Evolutionary conservation across 1,140 invertebrate species (phyloP).

Genomic region (Zaprionus lachaisei): DNA sequence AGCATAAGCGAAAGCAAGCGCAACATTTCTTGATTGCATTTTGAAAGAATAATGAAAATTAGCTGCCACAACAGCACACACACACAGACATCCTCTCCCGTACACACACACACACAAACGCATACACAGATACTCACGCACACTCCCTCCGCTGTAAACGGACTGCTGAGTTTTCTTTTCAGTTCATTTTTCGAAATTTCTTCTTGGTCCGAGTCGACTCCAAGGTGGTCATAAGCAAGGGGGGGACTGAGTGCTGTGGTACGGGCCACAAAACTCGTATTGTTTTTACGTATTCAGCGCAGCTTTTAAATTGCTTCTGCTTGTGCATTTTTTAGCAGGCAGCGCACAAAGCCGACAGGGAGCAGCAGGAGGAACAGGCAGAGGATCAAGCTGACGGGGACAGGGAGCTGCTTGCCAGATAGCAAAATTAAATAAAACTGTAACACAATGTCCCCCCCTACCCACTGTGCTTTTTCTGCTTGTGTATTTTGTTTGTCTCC

Average conservation of each 20-base stretch:
- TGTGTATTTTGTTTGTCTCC: slow-evolving; percentile 10
- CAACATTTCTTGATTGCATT: slow-evolving; percentile 80
- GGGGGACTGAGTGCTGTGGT: not conserved
- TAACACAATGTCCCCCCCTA: slow-evolving; percentile 64
- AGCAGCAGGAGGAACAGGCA: not conserved
- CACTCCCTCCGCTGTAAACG: slow-evolving; percentile 24
- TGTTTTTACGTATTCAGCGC: slow-evolving; percentile 80
- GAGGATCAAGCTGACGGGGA: slow-evolving; percentile 5
- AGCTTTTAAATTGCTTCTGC: slow-evolving; percentile 80
- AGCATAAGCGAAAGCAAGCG: slow-evolving; percentile 28
- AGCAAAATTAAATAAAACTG: slow-evolving; percentile 80
- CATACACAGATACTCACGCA: not conserved
- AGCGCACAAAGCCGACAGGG: slow-evolving; percentile 54
- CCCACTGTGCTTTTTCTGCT: not conserved
- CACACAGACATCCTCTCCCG: slow-evolving; percentile 28
- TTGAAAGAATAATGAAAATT: slow-evolving; percentile 82
- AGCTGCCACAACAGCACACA: slow-evolving; percentile 70
- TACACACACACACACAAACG: slow-evolving; percentile 9
- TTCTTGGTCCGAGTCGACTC: slow-evolving; percentile 18
- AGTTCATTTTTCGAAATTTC: slow-evolving; percentile 58
- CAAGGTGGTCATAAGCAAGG: slow-evolving; percentile 25
- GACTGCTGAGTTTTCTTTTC: slow-evolving; percentile 65
- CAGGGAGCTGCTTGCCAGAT: slow-evolving; percentile 53
- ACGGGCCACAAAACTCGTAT: slow-evolving; percentile 46
- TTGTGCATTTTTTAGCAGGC: slow-evolving; percentile 74